A percentile compares a stretch with the other conserved stretches of the same genome.
Evolutionary conservation across 2,888 invertebrate genomes (phyloP).

Genomic region (Sesamia inferens): DNA sequence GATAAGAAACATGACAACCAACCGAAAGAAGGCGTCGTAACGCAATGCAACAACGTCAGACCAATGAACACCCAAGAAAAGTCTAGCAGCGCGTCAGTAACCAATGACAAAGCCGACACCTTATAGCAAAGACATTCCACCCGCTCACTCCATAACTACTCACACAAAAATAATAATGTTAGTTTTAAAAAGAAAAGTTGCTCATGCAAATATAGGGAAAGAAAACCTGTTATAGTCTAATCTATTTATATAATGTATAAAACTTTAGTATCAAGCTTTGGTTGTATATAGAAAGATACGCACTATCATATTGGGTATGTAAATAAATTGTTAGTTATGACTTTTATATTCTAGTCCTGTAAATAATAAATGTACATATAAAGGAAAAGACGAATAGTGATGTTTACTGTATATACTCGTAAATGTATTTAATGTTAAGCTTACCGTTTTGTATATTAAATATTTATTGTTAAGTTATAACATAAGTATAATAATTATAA

Average conservation of each 20-base stretch:
- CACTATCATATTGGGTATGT: slow-evolving; percentile 51
- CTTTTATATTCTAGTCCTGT: slow-evolving; percentile 39
- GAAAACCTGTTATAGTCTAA: slow-evolving; percentile 81
- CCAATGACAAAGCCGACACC: slow-evolving; percentile 75
- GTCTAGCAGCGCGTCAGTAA: slow-evolving; percentile 52
- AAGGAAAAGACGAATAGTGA: slow-evolving; percentile 83
- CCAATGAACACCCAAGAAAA: slow-evolving; percentile 50
- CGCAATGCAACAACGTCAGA: slow-evolving; percentile 68
- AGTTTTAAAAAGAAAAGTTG: slow-evolving; percentile 82
- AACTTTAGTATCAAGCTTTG: slow-evolving; percentile 54
- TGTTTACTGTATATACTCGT: slow-evolving; percentile 79
- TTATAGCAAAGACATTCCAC: slow-evolving; percentile 87
- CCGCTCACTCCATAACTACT: slow-evolving; percentile 78
- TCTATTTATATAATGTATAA: slow-evolving; percentile 40
- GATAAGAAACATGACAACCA: slow-evolving; percentile 66
- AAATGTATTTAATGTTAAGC: slow-evolving; percentile 65
- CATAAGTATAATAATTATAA: slow-evolving; percentile 48
- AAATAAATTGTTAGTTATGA: slow-evolving; percentile 52
- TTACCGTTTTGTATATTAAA: slow-evolving; percentile 66
- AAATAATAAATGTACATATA: slow-evolving; percentile 66
- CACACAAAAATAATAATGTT: slow-evolving; percentile 72
- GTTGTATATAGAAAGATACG: slow-evolving; percentile 57
- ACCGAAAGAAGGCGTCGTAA: slow-evolving; percentile 60
- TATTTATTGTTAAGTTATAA: slow-evolving; percentile 62
- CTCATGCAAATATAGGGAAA: slow-evolving; percentile 82